A percentile compares a stretch with the other conserved stretches of the same genome.
phyloP scores from a whole-genome alignment of 2,797 vertebrate genomes.

The Sciurus vulgaris region DNA sequence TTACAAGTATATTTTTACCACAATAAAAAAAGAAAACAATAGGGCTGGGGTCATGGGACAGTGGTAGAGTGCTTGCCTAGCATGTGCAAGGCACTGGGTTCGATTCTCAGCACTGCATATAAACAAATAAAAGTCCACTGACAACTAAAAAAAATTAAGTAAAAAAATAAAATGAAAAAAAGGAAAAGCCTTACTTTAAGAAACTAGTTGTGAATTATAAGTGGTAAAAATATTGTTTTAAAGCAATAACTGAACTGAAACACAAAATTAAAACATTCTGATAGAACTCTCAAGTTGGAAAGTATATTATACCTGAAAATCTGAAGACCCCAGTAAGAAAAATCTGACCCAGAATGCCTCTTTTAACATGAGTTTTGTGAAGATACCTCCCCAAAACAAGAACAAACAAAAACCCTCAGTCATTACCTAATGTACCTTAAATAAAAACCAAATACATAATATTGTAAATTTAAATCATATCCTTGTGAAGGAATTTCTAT shows the following conservation, averaged over 20 bases:
- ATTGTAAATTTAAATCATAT: constrained; percentile 38
- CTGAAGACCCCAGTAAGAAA: background rate
- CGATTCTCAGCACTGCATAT: no score
- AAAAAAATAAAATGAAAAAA: background rate
- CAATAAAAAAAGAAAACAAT: background rate
- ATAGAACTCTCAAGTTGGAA: constrained; percentile 25
- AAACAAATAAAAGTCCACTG: no score
- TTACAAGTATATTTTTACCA: constrained; percentile 50
- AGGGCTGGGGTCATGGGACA: no score
- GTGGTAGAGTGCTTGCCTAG: no score
- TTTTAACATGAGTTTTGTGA: background rate
- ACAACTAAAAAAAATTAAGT: no score
- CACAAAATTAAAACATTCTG: constrained; percentile 8
- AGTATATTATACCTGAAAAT: background rate
- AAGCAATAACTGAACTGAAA: constrained; percentile 44
- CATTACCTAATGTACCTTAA: constrained; percentile 35
- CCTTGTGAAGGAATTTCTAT: constrained; percentile 43
- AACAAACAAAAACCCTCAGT: background rate
- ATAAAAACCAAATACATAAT: constrained; percentile 28
- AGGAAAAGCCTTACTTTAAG: background rate
- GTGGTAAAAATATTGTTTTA: constrained; percentile 12
- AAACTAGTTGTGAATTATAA: constrained; percentile 52
- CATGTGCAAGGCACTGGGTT: no score
- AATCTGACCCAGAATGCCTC: constrained; percentile 36
- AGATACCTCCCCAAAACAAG: background rate